phyloP scores from a whole-genome alignment of 2,113 vertebrate genomes.

The Vombatus ursinus region DNA sequence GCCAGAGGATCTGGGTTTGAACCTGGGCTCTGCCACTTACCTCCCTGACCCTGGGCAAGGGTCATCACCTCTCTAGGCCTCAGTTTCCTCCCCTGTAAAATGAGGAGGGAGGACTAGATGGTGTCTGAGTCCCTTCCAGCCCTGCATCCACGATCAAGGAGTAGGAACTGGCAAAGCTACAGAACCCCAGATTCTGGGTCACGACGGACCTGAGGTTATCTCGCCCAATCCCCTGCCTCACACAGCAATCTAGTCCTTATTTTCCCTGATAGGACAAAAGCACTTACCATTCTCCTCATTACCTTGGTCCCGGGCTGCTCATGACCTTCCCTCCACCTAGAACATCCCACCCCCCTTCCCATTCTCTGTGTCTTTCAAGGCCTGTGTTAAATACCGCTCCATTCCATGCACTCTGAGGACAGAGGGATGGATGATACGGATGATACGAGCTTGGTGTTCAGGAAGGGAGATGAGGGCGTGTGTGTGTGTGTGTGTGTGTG shows the following conservation, averaged over 20 bases:
- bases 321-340: neutral
- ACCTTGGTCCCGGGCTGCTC: neutral
- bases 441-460: neutral
- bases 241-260: neutral
- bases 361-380: neutral
- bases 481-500: too few relatives aligned
- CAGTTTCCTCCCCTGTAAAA: neutral
- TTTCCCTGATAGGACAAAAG: neutral
- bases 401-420: neutral
- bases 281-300: neutral
- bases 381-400: too few relatives aligned
- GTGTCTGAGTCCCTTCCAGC: too few relatives aligned
- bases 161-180: too few relatives aligned
- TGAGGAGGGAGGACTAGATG: neutral
- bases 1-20: neutral
- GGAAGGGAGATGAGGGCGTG: neutral
- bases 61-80: neutral
- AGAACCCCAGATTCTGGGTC: too few relatives aligned
- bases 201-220: too few relatives aligned
- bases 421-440: neutral
- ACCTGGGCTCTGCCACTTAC: neutral
- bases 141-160: neutral
- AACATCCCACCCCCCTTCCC: neutral
- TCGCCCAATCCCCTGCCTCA: neutral
- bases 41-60: neutral